phyloP scores from a whole-genome alignment of 2,888 invertebrate genomes.

The Parnassius orleans region DNA sequence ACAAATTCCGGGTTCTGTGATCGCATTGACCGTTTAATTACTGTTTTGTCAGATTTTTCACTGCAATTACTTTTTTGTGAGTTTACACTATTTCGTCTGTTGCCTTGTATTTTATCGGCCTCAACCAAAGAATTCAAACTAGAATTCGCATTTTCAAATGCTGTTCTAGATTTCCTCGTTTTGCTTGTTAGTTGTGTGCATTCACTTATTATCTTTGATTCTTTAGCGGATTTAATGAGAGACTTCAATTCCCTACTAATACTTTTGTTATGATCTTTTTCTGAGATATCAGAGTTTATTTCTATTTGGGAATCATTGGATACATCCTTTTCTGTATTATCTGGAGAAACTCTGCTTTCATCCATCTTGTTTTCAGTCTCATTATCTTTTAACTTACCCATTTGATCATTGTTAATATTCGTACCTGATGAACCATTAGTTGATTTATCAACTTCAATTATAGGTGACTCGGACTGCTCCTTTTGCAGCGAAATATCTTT shows the following conservation, averaged over 20 bases:
- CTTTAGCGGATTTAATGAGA: slow-evolving; percentile 84
- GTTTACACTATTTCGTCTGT: slow-evolving; percentile 56
- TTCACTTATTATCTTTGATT: slow-evolving; percentile 84
- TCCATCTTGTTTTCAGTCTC: slow-evolving; percentile 29
- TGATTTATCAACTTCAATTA: neutral
- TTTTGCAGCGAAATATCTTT: slow-evolving; percentile 5
- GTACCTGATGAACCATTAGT: slow-evolving; percentile 2
- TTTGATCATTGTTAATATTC: neutral
- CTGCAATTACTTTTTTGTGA: slow-evolving; percentile 63
- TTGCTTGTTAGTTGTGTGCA: slow-evolving; percentile 78
- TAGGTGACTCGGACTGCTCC: neutral
- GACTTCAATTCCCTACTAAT: slow-evolving; percentile 82
- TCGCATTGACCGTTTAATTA: slow-evolving; percentile 77
- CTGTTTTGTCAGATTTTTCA: slow-evolving; percentile 59
- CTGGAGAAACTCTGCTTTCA: slow-evolving; percentile 31
- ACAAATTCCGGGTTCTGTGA: slow-evolving; percentile 84
- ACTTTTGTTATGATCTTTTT: slow-evolving; percentile 65
- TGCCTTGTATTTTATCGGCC: slow-evolving; percentile 52
- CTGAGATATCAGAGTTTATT: slow-evolving; percentile 48
- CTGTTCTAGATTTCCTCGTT: slow-evolving; percentile 67
- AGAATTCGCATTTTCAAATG: slow-evolving; percentile 68
- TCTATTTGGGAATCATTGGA: slow-evolving; percentile 58
- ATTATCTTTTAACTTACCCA: slow-evolving; percentile 9
- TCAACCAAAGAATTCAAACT: slow-evolving; percentile 64
- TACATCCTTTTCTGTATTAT: slow-evolving; percentile 44